Percentiles rank a stretch among this genome's conserved stretches.
Evolutionary conservation across 2,797 vertebrate species (phyloP).

Genomic region (Hippoglossus hippoglossus): DNA sequence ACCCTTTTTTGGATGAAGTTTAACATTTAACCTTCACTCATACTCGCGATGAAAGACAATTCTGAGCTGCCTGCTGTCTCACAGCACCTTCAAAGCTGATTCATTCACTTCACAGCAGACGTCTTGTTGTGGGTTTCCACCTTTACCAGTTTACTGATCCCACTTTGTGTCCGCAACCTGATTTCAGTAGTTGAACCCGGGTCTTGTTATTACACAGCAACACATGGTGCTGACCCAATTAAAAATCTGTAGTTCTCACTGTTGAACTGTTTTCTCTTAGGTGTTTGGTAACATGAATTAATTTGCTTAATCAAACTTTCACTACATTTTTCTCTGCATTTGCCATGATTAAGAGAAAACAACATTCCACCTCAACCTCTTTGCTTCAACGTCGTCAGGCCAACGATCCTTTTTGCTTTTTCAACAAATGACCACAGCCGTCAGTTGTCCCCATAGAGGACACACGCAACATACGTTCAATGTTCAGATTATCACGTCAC

Average conservation of each 20-base stretch:
- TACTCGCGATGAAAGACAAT: slow-evolving; percentile 3
- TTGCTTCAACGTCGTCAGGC: neutral
- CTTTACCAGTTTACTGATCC: neutral
- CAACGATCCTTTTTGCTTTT: neutral
- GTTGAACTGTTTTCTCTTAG: neutral
- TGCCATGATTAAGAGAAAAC: no score
- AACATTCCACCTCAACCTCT: no score
- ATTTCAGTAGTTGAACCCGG: slow-evolving; percentile 1
- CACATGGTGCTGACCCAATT: neutral
- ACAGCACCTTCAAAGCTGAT: neutral
- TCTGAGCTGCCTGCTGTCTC: neutral
- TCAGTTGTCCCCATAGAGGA: neutral
- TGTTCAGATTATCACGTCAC: neutral
- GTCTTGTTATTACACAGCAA: neutral
- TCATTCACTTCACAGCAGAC: neutral
- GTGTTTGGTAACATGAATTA: no score
- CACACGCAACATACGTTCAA: neutral
- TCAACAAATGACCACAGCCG: neutral
- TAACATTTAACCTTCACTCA: slow-evolving; percentile 19
- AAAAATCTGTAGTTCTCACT: neutral
- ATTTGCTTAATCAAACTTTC: no score
- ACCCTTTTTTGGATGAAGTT: neutral
- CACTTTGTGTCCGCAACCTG: neutral
- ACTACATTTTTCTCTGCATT: no score
- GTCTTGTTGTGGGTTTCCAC: neutral